These are phyloP conservation scores for Podarcis raffonei DNA, from an alignment of 2,113 vertebrate species.

Conservation along the genomic window DNA sequence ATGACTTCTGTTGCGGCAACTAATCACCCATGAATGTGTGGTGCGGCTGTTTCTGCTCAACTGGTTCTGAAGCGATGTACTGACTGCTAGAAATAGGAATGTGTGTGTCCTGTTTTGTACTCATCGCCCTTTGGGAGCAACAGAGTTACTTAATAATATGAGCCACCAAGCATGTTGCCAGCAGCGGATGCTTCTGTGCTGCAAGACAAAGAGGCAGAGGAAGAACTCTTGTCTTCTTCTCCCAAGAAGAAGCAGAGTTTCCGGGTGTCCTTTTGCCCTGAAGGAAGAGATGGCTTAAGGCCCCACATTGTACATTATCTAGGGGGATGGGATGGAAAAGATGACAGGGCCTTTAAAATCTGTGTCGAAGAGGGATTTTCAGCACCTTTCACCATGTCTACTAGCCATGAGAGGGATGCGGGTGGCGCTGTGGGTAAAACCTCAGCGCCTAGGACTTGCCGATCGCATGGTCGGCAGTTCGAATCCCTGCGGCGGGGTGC, in stretches of 20 bases:
- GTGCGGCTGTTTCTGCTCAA: rapidly evolving
- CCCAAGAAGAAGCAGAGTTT: neutral
- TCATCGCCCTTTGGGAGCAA: neutral
- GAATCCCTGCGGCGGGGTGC: too few relatives aligned
- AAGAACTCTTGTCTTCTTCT: too few relatives aligned
- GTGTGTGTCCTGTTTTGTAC: neutral
- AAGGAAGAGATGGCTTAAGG: neutral
- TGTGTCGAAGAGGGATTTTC: too few relatives aligned
- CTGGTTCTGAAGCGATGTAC: neutral
- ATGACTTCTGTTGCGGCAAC: slow-evolving; percentile 44
- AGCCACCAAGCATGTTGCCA: neutral
- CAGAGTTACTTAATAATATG: neutral
- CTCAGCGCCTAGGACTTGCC: too few relatives aligned
- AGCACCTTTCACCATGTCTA: too few relatives aligned
- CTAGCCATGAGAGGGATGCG: too few relatives aligned
- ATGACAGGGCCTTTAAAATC: neutral
- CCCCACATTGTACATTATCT: neutral
- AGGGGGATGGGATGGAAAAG: neutral
- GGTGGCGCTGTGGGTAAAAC: too few relatives aligned
- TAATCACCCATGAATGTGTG: slow-evolving; percentile 33
- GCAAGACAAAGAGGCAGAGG: neutral
- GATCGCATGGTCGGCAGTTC: too few relatives aligned
- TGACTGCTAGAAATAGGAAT: neutral
- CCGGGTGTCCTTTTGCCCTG: neutral
- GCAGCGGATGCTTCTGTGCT: neutral